Evolutionary conservation across 2,797 vertebrate genomes (phyloP).

Genomic region (Poeciliopsis gracilis): DNA sequence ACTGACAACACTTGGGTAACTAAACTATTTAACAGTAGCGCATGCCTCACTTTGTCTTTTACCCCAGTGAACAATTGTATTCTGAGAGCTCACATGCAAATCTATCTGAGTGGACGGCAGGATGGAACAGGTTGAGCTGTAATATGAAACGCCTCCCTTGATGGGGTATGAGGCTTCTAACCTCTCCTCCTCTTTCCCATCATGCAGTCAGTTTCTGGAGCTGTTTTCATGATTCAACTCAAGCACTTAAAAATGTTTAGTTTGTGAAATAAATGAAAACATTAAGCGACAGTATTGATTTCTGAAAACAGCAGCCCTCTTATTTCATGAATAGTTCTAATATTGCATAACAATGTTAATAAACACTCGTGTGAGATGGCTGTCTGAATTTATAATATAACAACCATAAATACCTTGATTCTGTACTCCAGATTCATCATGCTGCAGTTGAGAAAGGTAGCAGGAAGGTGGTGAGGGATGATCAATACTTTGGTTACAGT

Average conservation of each 20-base stretch:
- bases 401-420: constrained; percentile 66
- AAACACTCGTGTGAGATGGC: background rate
- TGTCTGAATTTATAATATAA: background rate
- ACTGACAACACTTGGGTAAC: background rate
- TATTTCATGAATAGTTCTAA: background rate
- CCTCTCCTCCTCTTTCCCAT: background rate
- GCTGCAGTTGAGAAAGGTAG: constrained; percentile 77
- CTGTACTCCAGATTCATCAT: constrained; percentile 76
- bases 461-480: constrained; percentile 53
- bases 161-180: constrained; percentile 10
- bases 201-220: constrained; percentile 31
- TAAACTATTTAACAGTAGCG: background rate
- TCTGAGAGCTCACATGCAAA: constrained; percentile 10
- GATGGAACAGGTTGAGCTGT: constrained; percentile 47
- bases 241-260: background rate
- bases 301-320: background rate
- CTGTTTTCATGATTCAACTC: constrained; percentile 18
- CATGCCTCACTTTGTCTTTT: background rate
- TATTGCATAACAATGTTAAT: background rate
- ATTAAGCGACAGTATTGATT: background rate
- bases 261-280: background rate
- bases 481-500: constrained; percentile 58
- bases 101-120: constrained; percentile 10
- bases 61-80: constrained; percentile 3
- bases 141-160: constrained; percentile 46